A percentile compares a stretch with the other conserved stretches of the same genome.
Conservation (phyloP, 2,797 vertebrate species). For the Lutjanus argentimaculatus region DNA sequence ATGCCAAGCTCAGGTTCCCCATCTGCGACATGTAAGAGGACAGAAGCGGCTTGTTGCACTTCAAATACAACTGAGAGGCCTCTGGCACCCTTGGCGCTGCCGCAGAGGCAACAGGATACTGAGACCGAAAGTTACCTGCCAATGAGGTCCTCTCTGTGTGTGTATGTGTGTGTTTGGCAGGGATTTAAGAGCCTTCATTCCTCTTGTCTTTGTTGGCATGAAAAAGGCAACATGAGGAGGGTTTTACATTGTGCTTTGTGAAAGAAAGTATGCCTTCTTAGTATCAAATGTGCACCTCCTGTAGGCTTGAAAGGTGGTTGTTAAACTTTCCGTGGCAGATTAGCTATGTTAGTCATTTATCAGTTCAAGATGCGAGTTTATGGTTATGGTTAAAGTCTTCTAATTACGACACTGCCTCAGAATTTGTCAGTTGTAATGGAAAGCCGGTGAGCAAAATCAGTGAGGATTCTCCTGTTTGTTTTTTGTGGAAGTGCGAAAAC, state of each 20-base stretch:
- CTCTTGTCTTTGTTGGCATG: conserved; percentile 68
- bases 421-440: background rate
- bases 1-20: conserved; percentile 75
- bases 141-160: conserved; percentile 42
- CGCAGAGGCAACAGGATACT: conserved; percentile 58
- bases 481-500: background rate
- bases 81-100: conserved; percentile 59
- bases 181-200: conserved; percentile 54
- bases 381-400: background rate
- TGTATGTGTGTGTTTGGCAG: conserved; percentile 53
- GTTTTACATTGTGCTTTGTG: conserved; percentile 45
- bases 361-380: background rate
- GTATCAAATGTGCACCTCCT: conserved; percentile 26
- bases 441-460: background rate
- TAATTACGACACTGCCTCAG: background rate
- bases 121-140: conserved; percentile 69
- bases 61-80: conserved; percentile 70
- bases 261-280: conserved; percentile 29
- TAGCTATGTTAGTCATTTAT: conserved; percentile 1
- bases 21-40: conserved; percentile 71
- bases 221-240: conserved; percentile 53
- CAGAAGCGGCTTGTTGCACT: conserved; percentile 74
- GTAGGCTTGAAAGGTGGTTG: background rate
- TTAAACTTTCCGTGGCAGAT: conserved; percentile 8
- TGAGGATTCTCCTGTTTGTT: background rate